These are phyloP conservation scores for Apotomis turbidana DNA, from an alignment of 2,888 invertebrate species.

Conservation along the genomic window DNA sequence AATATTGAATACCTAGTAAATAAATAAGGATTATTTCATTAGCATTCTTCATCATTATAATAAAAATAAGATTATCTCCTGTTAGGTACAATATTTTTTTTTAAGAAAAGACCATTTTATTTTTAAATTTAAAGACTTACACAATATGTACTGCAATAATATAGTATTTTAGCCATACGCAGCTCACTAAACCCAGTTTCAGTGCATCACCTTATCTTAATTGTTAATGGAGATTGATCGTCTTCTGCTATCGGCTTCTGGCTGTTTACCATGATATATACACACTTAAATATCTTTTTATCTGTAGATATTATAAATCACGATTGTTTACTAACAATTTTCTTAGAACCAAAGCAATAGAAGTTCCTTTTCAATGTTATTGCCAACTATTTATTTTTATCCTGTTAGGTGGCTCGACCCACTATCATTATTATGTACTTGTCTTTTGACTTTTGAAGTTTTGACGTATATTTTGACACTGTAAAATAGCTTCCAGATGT, in stretches of 20 bases:
- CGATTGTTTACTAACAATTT: not conserved
- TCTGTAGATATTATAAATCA: not conserved
- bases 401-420: not conserved
- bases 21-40: too few species aligned
- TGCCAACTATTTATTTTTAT: not conserved
- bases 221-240: constrained; percentile 24
- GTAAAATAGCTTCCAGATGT: too few species aligned
- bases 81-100: too few species aligned
- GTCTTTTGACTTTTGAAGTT: too few species aligned
- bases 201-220: constrained; percentile 15
- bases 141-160: not conserved
- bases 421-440: not conserved
- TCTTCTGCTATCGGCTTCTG: constrained; percentile 2
- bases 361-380: not conserved
- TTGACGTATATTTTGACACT: too few species aligned
- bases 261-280: constrained; percentile 2
- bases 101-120: too few species aligned
- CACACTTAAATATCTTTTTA: not conserved
- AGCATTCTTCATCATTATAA: too few species aligned
- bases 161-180: constrained; percentile 2
- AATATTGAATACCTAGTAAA: too few species aligned
- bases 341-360: not conserved
- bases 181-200: not conserved
- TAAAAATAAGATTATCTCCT: too few species aligned
- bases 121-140: constrained; percentile 3